Base-by-base conservation (phyloP, 2,797 vertebrate species). In the Triplophysa yarkandensis region DNA sequence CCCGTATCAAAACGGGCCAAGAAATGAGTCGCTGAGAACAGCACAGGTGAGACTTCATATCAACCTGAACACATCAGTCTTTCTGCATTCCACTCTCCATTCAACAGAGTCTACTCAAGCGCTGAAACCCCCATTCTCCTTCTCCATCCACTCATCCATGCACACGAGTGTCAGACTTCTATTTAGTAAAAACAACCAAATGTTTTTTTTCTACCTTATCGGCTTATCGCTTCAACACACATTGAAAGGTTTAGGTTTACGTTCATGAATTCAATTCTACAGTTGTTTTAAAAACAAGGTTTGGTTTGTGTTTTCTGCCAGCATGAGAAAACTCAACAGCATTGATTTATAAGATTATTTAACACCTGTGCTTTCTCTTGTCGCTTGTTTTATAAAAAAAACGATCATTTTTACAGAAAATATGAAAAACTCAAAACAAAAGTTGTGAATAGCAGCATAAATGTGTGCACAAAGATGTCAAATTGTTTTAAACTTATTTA, bases 1-100 rank as follows among this genome's bases (percentile, higher is more conserved):
- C 72, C 71, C 39, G 8, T 46, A 46, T 39, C 23, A 32, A n/a
- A 69, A 46, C 36, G 41, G 16, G 80, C 76, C 76, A 77, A 64
- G 39, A 46, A 62, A 7, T 21, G 21, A 54, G 13, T 50, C 58
- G 19, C 63, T 4, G 27, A 70, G 48, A 14, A 32, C 14, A 48
- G 61, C 46, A 46, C 72, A 60, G 72, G 63, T 74, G 68, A 64
- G 17, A 36, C 46, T 50, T 62, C 25, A 23, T 39, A 27, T 27
- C 63, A 43, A 63, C 66, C 44, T 4, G 21, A 68, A 54, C 46
- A 44, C 74, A 57, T 9, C 4, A 34, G 25, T 21, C 60, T 25
- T 16, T n/a, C 44, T 19, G 52, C 8, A 13, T 25, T 61, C 2
- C 28, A 64, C 10, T 17, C 54, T 55, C 34, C 58, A 43, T 72